Percentiles rank a stretch among this genome's conserved stretches.
Conservation (phyloP, 1,140 invertebrate genomes). For the Asobara japonica region DNA sequence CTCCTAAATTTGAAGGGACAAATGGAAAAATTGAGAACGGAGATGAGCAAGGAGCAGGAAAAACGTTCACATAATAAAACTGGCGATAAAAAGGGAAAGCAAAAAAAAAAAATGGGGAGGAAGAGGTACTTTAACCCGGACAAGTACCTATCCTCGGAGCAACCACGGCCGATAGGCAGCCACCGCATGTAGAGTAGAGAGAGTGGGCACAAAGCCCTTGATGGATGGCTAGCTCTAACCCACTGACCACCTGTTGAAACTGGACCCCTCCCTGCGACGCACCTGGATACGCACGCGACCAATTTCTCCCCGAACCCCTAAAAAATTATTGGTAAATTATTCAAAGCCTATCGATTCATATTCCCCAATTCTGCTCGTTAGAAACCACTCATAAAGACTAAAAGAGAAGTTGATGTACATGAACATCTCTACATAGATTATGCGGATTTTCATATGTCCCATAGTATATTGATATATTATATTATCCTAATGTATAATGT, state of each 20-base stretch:
- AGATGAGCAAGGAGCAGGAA: no score
- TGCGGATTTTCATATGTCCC: no score
- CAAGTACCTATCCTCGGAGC: conserved; percentile 41
- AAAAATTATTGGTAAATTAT: not conserved
- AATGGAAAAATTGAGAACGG: no score
- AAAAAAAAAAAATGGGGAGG: conserved; percentile 22
- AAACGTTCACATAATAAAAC: not conserved
- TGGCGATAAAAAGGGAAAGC: conserved; percentile 13
- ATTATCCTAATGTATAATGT: no score
- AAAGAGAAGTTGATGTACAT: no score
- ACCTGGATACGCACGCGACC: conserved; percentile 60
- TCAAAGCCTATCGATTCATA: not conserved
- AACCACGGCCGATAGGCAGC: conserved; percentile 49
- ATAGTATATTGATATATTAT: no score
- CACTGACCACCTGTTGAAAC: conserved; percentile 64
- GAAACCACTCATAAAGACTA: no score
- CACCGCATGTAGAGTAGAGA: conserved; percentile 37
- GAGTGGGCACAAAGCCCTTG: conserved; percentile 58
- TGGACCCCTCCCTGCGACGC: conserved; percentile 45
- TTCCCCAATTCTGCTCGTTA: not conserved
- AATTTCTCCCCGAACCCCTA: conserved; percentile 40
- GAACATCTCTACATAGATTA: no score
- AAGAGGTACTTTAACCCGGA: conserved; percentile 34
- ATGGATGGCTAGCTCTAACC: conserved; percentile 61
- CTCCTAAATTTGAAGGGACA: no score